Evolutionary conservation across 1,140 invertebrate genomes (phyloP).

Genomic region (Heliconius himera): DNA sequence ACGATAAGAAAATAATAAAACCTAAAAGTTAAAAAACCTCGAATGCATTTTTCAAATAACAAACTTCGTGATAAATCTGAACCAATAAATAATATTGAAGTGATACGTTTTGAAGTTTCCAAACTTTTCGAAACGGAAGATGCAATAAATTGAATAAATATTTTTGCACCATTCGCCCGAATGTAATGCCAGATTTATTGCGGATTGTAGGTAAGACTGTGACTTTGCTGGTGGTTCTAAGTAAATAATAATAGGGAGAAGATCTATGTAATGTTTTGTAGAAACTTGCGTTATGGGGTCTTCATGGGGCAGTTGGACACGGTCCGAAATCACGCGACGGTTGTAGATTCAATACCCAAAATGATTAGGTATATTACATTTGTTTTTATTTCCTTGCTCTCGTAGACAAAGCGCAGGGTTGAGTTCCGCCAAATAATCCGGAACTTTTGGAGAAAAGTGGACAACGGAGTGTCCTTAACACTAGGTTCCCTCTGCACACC

Average conservation of each 20-base stretch:
- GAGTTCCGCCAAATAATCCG: too few species aligned
- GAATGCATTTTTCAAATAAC: slow-evolving; percentile 9
- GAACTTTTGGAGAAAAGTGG: too few species aligned
- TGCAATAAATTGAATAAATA: slow-evolving; percentile 19
- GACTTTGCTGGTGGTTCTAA: not conserved
- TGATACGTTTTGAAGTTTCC: slow-evolving; percentile 10
- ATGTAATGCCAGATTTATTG: slow-evolving; percentile 12
- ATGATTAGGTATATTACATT: too few species aligned
- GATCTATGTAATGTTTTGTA: not conserved
- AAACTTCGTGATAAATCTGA: slow-evolving; percentile 3
- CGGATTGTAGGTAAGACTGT: not conserved
- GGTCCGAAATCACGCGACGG: too few species aligned
- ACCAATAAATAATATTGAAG: slow-evolving; percentile 13
- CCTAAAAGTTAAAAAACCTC: not conserved
- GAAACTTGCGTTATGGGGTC: not conserved
- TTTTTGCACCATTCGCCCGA: not conserved
- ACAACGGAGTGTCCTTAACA: too few species aligned
- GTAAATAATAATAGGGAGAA: not conserved
- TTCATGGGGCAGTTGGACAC: too few species aligned
- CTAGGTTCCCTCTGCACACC: too few species aligned
- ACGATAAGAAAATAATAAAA: not conserved
- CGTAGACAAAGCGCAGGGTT: too few species aligned
- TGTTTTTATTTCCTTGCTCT: too few species aligned
- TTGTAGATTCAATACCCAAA: too few species aligned
- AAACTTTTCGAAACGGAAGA: not conserved